These are phyloP conservation scores for Heteronetta atricapilla DNA, from an alignment of 2,113 vertebrate species.

Conservation along the genomic window DNA sequence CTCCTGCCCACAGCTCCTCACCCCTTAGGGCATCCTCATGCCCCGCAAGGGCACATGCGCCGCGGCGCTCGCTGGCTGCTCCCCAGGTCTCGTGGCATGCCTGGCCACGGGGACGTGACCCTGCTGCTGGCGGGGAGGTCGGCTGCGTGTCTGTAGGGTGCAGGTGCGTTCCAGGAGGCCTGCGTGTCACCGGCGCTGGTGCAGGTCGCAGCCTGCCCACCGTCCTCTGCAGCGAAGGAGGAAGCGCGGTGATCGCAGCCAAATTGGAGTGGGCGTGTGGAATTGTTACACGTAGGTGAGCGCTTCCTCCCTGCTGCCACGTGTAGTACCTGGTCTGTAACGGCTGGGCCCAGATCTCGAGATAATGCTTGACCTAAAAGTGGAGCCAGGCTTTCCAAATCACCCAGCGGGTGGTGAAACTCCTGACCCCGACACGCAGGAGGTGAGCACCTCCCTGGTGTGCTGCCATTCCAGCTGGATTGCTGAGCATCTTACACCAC, in stretches of 20 bases:
- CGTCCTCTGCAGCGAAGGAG: neutral
- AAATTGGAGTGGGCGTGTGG: neutral
- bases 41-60: neutral
- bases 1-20: neutral
- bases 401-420: neutral
- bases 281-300: neutral
- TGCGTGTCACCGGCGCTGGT: neutral
- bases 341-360: neutral
- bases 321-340: neutral
- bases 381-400: neutral
- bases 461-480: rapidly evolving
- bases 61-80: neutral
- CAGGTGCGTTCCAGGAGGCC: rapidly evolving
- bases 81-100: rapidly evolving
- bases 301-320: neutral
- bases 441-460: neutral
- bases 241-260: neutral
- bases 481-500: neutral
- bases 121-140: rapidly evolving
- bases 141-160: too few species aligned
- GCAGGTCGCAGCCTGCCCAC: neutral
- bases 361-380: neutral
- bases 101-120: neutral
- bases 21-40: neutral
- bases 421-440: neutral